phyloP scores from a whole-genome alignment of 2,888 invertebrate species.

The Phymatocera aterrima region DNA sequence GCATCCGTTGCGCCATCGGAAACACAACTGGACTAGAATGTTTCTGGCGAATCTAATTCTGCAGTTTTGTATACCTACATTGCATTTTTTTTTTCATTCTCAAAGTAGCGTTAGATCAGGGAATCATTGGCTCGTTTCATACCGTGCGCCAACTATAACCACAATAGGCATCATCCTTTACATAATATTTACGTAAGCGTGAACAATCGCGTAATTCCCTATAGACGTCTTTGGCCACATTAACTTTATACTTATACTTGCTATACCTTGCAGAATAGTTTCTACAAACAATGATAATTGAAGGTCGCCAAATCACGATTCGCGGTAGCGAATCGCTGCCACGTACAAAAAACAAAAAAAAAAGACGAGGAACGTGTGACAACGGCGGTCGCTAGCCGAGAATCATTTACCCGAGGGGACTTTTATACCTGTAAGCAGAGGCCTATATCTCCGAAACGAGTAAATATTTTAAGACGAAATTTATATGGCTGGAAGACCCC shows the following conservation, averaged over 20 bases:
- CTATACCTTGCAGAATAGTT: not conserved
- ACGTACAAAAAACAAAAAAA: not conserved
- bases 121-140: not conserved
- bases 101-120: not conserved
- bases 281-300: not conserved
- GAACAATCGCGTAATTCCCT: slow-evolving; percentile 12
- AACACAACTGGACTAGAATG: not conserved
- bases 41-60: not conserved
- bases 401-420: too few relatives aligned
- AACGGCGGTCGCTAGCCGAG: too few relatives aligned
- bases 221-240: not conserved
- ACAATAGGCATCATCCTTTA: slow-evolving; percentile 65
- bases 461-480: too few relatives aligned
- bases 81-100: not conserved
- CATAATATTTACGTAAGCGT: slow-evolving; percentile 71
- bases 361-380: too few relatives aligned
- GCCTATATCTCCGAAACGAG: too few relatives aligned
- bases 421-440: too few relatives aligned
- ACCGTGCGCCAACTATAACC: not conserved
- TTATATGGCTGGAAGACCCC: too few relatives aligned
- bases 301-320: not conserved
- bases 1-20: not conserved
- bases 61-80: not conserved
- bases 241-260: too few relatives aligned
- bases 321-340: not conserved